phyloP scores from a whole-genome alignment of 2,113 vertebrate genomes.

The Anser brachyrhynchus region DNA sequence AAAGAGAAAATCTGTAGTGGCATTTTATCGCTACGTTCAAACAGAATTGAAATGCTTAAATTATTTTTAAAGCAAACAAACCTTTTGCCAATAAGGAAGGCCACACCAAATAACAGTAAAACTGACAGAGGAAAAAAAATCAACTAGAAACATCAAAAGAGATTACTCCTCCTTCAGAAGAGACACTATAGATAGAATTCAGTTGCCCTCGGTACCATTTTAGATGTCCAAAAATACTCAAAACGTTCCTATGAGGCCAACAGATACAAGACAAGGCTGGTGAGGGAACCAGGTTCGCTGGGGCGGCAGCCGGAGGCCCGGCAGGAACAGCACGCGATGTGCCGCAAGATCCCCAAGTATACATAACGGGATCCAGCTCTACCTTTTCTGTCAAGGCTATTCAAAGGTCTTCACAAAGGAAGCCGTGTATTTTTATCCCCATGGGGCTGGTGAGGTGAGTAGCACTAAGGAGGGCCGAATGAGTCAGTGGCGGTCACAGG shows the following conservation, averaged over 20 bases:
- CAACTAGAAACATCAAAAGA: not conserved
- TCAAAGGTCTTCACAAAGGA: not conserved
- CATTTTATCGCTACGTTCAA: not conserved
- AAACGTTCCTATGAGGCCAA: not conserved
- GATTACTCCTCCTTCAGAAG: not conserved
- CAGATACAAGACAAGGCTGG: not conserved
- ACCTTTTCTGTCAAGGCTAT: not conserved
- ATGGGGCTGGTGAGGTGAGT: rapidly evolving
- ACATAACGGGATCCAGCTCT: not conserved
- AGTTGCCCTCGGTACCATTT: not conserved
- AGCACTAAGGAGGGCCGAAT: rapidly evolving
- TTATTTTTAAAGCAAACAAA: not conserved
- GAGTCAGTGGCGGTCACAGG: slow-evolving; percentile 14
- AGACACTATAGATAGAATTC: not conserved
- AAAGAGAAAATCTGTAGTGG: not conserved
- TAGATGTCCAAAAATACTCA: not conserved
- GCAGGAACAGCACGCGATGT: no score
- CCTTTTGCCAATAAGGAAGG: not conserved
- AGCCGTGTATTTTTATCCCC: rapidly evolving
- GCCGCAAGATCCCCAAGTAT: not conserved
- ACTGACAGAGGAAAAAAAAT: not conserved
- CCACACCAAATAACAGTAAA: not conserved
- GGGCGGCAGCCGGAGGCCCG: not conserved
- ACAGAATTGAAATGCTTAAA: not conserved
- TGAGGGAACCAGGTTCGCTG: not conserved